Base-by-base conservation (phyloP, 2,797 vertebrate species). In the Knipowitschia caucasica region DNA sequence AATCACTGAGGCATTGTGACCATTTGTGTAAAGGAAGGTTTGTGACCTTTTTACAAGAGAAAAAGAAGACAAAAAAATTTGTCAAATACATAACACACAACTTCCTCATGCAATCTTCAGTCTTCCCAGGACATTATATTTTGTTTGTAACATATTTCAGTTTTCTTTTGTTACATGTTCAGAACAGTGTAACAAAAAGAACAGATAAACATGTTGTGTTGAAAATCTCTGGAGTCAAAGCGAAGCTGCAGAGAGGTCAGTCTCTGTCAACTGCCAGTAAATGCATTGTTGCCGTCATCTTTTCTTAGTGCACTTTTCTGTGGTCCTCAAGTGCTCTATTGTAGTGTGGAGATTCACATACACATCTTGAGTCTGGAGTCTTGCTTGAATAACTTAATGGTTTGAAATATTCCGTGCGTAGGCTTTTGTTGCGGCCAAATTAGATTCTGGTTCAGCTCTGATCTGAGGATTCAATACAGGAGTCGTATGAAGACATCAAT, bases 401-500 rank as follows among this genome's bases (percentile, higher is more conserved):
- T 51, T 34, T 29, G 45, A 68, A 11, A 12, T 40, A 36, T 56
- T 56, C 45, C 12, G 50, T 56, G 3, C 11, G 21, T 2, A 7
- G 36, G 21, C 34, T 49, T 65, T 57, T 73, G 61, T 53, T 56
- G 27, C 46, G 38, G 50, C 25, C 17, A 67, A 60, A 66, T 51
- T 20, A 72, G 62, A 34, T 26, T 17, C 50, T 64, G 56, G 8
- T 46, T 17, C 61, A 52, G 59, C 30, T 58, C 35, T 47, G 20
- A 42, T 57, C 30, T 53, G 24, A 23, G 46, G 24, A 42, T 33
- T 39, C 39, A 39, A 69, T 59, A 51, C 61, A 53, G 59, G 43
- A 75, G 50, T 72, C 18, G 54, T 59, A 33, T 63, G 36, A 40
- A 53, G 54, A 47, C 52, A 42, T 64, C 60, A 56, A 11, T 59